Evolutionary conservation across 2,888 invertebrate genomes (phyloP).

Genomic region (Nephrotoma appendiculata): DNA sequence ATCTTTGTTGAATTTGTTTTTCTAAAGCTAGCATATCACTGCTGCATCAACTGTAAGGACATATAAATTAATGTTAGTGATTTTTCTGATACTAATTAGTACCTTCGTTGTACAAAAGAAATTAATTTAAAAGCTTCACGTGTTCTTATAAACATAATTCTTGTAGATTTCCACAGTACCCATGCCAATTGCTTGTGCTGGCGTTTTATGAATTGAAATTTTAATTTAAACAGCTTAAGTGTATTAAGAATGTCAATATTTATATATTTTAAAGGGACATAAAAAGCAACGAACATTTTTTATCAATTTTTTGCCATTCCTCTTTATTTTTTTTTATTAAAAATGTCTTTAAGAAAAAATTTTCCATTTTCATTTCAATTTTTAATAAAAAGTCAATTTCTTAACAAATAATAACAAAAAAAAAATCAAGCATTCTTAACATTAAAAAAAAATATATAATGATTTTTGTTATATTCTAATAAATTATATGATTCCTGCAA

Average conservation of each 20-base stretch:
- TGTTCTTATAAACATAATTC: too few species aligned
- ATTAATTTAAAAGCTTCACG: too few species aligned
- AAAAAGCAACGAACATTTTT: neutral
- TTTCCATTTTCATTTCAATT: neutral
- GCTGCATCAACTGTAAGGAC: too few species aligned
- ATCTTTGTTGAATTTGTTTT: too few species aligned
- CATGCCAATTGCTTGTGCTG: neutral
- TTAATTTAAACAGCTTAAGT: neutral
- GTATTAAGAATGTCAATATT: neutral
- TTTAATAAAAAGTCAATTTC: neutral
- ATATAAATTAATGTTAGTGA: too few species aligned
- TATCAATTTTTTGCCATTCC: neutral
- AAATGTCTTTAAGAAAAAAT: neutral
- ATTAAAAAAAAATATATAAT: neutral
- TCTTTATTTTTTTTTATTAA: neutral
- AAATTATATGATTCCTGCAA: neutral
- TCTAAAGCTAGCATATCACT: too few species aligned
- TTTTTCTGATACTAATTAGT: too few species aligned
- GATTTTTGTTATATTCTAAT: neutral
- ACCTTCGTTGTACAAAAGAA: too few species aligned
- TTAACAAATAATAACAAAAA: neutral
- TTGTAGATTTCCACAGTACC: too few species aligned
- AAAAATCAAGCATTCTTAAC: neutral
- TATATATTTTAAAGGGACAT: neutral
- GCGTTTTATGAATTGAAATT: neutral